These are phyloP conservation scores for Loris lydekkerianus DNA, from an alignment of 2,797 vertebrate genomes.

Conservation along the genomic window DNA sequence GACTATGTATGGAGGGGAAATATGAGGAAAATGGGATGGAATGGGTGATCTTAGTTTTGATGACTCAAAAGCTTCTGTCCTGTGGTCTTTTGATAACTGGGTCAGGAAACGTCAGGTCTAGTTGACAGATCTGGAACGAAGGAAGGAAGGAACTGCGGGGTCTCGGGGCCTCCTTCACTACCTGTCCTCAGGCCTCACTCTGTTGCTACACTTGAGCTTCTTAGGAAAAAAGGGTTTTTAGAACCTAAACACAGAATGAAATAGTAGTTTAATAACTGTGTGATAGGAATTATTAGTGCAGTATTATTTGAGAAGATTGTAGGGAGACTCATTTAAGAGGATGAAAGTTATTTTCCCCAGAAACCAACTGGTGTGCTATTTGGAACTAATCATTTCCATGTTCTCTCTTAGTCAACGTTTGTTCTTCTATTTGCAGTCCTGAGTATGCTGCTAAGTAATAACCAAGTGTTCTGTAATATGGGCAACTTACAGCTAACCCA, in stretches of 20 bases:
- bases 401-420: conserved; percentile 27
- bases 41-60: neutral
- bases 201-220: neutral
- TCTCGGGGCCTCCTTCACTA: neutral
- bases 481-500: conserved; percentile 10
- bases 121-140: neutral
- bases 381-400: neutral
- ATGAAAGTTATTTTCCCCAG: neutral
- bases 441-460: neutral
- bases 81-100: neutral
- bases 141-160: neutral
- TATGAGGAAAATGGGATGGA: neutral
- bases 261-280: neutral
- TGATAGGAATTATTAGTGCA: neutral
- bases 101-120: neutral
- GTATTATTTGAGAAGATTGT: neutral
- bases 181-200: neutral
- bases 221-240: neutral
- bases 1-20: neutral
- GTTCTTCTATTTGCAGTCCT: conserved; percentile 46
- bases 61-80: neutral
- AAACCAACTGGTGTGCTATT: neutral
- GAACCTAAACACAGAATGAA: neutral
- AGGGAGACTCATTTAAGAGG: neutral
- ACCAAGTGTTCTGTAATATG: conserved; percentile 22